Conservation (phyloP, 2,113 vertebrate genomes). For the Rostratula benghalensis region DNA sequence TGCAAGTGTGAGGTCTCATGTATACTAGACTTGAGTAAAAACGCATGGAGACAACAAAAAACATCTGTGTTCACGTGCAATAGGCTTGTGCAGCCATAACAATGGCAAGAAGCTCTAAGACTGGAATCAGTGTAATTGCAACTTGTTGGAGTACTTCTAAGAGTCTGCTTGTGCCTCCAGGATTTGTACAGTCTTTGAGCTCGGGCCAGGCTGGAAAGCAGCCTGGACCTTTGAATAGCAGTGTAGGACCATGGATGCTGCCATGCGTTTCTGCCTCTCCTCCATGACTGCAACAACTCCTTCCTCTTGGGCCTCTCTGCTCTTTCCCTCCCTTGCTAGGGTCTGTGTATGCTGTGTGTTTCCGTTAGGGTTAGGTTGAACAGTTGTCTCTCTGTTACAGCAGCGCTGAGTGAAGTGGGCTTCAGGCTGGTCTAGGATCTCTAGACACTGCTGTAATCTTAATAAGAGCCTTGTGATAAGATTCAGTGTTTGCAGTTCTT, state of each 20-base stretch:
- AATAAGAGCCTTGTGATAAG: background rate
- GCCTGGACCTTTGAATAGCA: background rate
- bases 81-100: background rate
- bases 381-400: background rate
- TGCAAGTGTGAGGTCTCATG: background rate
- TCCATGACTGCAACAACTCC: background rate
- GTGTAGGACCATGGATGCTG: rapidly evolving
- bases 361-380: background rate
- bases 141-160: background rate
- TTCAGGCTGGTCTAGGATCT: background rate
- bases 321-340: background rate
- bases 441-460: background rate
- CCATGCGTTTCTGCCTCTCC: rapidly evolving
- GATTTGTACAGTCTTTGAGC: rapidly evolving
- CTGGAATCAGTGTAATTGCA: background rate
- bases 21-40: background rate
- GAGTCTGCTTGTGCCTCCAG: background rate
- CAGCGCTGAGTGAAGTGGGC: background rate
- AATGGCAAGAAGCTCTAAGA: background rate
- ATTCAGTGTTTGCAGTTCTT: background rate
- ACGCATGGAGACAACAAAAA: background rate
- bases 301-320: background rate
- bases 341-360: background rate
- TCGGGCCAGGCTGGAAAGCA: background rate
- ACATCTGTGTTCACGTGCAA: rapidly evolving